Percentiles rank a stretch among this genome's conserved stretches.
Evolutionary conservation across 2,797 vertebrate species (phyloP).

Genomic region (Pipistrellus pygmaeus): DNA sequence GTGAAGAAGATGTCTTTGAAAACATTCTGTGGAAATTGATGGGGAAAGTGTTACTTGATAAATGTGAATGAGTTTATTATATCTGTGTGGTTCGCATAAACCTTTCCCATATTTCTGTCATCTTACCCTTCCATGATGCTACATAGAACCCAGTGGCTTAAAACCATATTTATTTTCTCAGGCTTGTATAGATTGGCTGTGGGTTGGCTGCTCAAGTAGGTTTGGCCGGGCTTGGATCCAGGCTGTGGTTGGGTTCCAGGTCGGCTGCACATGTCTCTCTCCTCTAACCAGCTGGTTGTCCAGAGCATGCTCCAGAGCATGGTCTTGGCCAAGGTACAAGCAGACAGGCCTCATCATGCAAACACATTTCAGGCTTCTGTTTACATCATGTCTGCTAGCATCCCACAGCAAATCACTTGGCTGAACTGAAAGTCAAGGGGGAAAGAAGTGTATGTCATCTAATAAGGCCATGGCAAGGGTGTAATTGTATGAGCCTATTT

Average conservation of each 20-base stretch:
- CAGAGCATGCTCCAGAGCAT: accelerated
- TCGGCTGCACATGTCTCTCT: neutral
- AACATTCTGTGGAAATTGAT: neutral
- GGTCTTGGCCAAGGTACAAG: neutral
- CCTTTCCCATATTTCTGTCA: neutral
- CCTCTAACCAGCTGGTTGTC: neutral
- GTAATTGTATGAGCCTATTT: neutral
- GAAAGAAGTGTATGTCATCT: neutral
- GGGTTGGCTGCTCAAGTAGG: neutral
- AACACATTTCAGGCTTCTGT: neutral
- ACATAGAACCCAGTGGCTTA: neutral
- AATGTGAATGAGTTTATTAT: neutral
- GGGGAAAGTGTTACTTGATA: neutral
- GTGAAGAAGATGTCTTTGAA: constrained; percentile 13
- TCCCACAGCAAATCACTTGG: neutral
- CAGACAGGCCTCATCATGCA: neutral
- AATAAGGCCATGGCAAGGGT: neutral
- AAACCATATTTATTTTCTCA: neutral
- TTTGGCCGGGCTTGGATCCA: neutral
- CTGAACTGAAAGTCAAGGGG: neutral
- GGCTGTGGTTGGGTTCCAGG: neutral
- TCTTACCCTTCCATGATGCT: neutral
- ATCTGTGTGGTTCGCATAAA: neutral
- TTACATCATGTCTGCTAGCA: neutral
- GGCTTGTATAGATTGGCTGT: neutral